These are phyloP conservation scores for Cardinalis cardinalis DNA, from an alignment of 2,113 vertebrate species.

Conservation along the genomic window DNA sequence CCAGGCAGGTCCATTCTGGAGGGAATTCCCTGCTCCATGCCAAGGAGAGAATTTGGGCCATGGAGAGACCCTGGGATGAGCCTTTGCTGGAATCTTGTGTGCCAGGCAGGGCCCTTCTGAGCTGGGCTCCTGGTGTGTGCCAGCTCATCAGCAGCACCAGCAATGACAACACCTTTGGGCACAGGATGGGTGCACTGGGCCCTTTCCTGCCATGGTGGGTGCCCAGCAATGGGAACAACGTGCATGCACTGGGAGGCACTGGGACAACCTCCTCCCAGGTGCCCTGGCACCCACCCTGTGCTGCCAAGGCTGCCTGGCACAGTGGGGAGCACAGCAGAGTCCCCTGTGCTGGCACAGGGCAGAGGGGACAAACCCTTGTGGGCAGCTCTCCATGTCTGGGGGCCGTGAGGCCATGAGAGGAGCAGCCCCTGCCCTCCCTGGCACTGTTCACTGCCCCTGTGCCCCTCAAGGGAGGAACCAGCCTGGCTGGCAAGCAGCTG, in stretches of 20 bases:
- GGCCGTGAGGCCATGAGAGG: accelerated
- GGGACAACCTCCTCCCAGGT: not conserved
- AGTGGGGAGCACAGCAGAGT: not conserved
- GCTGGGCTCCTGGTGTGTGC: not conserved
- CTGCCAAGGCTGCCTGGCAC: not conserved
- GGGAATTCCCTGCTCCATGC: not conserved
- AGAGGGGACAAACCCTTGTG: not conserved
- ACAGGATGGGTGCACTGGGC: not conserved
- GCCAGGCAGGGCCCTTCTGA: not conserved
- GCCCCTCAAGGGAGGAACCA: not conserved
- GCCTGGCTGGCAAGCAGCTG: not conserved
- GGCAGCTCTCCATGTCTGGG: not conserved
- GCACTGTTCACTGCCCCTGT: not conserved
- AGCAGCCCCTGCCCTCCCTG: not conserved
- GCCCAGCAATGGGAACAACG: not conserved
- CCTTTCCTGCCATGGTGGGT: not conserved
- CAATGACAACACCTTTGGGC: accelerated
- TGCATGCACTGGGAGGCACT: not conserved
- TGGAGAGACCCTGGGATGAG: not conserved
- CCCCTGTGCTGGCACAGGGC: not conserved
- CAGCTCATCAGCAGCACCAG: not conserved
- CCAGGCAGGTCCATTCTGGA: not conserved
- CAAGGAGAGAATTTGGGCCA: not conserved
- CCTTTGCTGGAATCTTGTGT: not conserved
- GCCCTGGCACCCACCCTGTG: accelerated